phyloP scores from a whole-genome alignment of 2,113 vertebrate genomes.

The Mormoops blainvillei region DNA sequence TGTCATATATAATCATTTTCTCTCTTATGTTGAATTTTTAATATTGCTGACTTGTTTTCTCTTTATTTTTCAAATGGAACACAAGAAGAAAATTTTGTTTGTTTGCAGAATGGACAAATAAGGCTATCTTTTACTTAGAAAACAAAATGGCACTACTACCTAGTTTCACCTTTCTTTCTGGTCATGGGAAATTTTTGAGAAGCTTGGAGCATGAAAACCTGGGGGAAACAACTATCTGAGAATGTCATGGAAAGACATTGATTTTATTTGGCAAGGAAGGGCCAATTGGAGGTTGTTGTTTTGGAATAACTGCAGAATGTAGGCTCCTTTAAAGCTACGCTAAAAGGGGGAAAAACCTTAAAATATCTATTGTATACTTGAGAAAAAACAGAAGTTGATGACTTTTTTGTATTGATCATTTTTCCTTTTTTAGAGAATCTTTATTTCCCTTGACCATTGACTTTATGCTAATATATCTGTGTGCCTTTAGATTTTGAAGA shows the following conservation, averaged over 20 bases:
- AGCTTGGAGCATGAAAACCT: not conserved
- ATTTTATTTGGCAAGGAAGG: not conserved
- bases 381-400: not conserved
- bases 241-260: not conserved
- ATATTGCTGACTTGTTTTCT: not conserved
- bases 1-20: not conserved
- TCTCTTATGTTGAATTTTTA: not conserved
- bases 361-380: not conserved
- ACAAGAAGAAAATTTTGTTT: not conserved
- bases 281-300: not conserved
- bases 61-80: not conserved
- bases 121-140: not conserved
- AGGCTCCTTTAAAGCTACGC: not conserved
- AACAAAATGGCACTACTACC: not conserved
- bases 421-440: not conserved
- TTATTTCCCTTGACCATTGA: not conserved
- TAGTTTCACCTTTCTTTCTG: not conserved
- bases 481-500: not conserved
- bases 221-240: not conserved
- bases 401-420: not conserved
- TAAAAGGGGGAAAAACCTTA: not conserved
- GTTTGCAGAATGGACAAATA: not conserved
- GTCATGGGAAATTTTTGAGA: not conserved
- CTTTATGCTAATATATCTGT: not conserved
- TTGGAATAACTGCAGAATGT: not conserved